Percentiles rank a stretch among this genome's conserved stretches.
These are phyloP conservation scores for Poeciliopsis turrubarensis DNA, from an alignment of 2,113 vertebrate genomes.

Conservation along the genomic window DNA sequence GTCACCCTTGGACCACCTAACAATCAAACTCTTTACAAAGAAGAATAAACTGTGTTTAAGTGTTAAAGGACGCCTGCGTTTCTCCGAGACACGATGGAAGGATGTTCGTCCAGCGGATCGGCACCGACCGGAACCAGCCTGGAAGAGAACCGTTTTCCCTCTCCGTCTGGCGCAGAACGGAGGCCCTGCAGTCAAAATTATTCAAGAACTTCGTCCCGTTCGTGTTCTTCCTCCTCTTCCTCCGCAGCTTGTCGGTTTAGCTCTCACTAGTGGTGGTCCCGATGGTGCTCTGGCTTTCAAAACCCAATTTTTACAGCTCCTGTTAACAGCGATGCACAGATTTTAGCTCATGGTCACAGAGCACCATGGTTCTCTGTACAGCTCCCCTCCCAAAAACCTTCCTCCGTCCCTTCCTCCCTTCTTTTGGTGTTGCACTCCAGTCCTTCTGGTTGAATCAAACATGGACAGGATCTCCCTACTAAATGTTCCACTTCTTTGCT, in stretches of 20 bases:
- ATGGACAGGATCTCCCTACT: conserved; percentile 47
- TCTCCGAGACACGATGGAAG: conserved; percentile 54
- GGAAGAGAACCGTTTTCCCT: conserved; percentile 12
- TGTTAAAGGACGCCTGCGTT: conserved; percentile 58
- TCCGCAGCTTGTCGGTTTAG: conserved; percentile 51
- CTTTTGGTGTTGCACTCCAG: conserved; percentile 59
- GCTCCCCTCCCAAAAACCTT: neutral
- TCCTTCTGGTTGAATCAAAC: conserved; percentile 44
- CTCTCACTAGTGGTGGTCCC: conserved; percentile 46
- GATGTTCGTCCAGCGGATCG: conserved; percentile 34
- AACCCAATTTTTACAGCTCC: conserved; percentile 34
- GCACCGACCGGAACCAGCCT: conserved; percentile 35
- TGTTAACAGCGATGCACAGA: conserved; percentile 57
- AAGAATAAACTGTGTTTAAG: conserved; percentile 47
- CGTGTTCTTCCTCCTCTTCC: conserved; percentile 32
- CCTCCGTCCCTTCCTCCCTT: no score
- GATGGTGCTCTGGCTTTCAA: conserved; percentile 29
- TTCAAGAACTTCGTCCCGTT: conserved; percentile 31
- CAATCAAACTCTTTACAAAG: conserved; percentile 86
- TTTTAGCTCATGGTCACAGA: conserved; percentile 45
- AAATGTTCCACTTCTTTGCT: conserved; percentile 71
- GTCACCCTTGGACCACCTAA: conserved; percentile 82
- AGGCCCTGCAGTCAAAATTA: conserved; percentile 42
- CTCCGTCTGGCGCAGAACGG: conserved; percentile 1
- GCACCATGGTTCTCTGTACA: conserved; percentile 59